These are phyloP conservation scores for Thelaira solivaga DNA, from an alignment of 2,888 invertebrate genomes.

Conservation along the genomic window DNA sequence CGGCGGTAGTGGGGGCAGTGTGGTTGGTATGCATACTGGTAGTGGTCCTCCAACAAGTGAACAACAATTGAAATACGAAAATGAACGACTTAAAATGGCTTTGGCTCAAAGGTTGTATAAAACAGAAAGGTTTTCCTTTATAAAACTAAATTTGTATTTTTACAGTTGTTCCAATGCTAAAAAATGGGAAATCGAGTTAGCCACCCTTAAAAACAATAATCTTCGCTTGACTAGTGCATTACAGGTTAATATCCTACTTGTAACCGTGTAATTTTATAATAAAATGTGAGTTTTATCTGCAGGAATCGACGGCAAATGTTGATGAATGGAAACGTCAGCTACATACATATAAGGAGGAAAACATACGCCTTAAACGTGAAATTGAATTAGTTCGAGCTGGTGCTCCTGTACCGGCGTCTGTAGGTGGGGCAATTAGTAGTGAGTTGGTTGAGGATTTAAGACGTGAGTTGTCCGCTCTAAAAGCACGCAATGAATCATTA, in stretches of 20 bases:
- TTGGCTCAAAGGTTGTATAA: conserved; percentile 90
- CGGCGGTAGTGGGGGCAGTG: conserved; percentile 68
- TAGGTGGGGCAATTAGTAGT: conserved; percentile 79
- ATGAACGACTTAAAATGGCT: conserved; percentile 96
- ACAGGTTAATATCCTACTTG: too few relatives aligned
- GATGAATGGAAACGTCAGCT: conserved; percentile 99
- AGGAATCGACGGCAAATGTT: conserved; percentile 94
- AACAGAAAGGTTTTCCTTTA: not conserved
- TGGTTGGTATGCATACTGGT: conserved; percentile 71
- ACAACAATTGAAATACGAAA: conserved; percentile 97
- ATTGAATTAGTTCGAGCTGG: conserved; percentile 85
- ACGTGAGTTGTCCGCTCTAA: conserved; percentile 84
- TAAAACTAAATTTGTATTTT: conserved; percentile 44
- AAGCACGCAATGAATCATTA: conserved; percentile 88
- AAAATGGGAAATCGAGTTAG: conserved; percentile 98
- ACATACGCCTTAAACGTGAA: conserved; percentile 87
- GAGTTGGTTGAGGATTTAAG: conserved; percentile 87
- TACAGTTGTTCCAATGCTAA: conserved; percentile 97
- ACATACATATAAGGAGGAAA: conserved; percentile 94
- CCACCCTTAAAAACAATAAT: conserved; percentile 97
- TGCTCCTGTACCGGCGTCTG: conserved; percentile 48
- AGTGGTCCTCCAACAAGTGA: conserved; percentile 77
- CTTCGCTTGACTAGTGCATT: conserved; percentile 95
- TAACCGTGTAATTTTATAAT: not conserved
- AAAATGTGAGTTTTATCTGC: not conserved